These are phyloP conservation scores for Rhadina sibilatrix DNA, from an alignment of 2,113 vertebrate species.

Conservation along the genomic window DNA sequence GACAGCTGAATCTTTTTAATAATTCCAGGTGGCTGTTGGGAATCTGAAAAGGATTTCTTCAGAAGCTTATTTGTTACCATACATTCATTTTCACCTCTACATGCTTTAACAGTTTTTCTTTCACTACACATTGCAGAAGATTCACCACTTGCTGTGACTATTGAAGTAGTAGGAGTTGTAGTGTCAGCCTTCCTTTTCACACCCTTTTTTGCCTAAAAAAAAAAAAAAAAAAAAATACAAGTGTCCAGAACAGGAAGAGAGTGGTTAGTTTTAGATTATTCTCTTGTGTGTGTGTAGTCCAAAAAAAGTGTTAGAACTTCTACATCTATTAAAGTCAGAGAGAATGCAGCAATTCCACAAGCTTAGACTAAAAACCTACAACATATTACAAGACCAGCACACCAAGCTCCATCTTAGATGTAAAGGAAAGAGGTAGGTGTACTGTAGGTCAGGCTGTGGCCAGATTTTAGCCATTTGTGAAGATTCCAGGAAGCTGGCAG, in stretches of 20 bases:
- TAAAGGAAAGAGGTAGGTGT: neutral
- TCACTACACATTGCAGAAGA: conserved; percentile 31
- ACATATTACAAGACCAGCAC: neutral
- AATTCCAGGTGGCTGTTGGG: conserved; percentile 60
- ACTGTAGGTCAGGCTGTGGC: neutral
- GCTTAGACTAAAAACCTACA: neutral
- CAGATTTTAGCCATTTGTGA: neutral
- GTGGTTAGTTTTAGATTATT: neutral
- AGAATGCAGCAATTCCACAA: neutral
- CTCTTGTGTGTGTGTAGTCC: neutral
- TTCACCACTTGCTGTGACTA: conserved; percentile 54
- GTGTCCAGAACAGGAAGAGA: neutral
- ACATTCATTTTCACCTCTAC: conserved; percentile 48
- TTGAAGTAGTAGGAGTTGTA: conserved; percentile 68
- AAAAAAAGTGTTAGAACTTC: neutral
- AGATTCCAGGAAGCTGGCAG: neutral
- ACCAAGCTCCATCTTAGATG: neutral
- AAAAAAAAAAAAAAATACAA: neutral
- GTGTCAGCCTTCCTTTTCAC: conserved; percentile 88
- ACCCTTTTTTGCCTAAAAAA: conserved; percentile 77
- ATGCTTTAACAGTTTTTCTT: conserved; percentile 53
- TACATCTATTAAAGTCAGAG: neutral
- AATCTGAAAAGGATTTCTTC: conserved; percentile 73
- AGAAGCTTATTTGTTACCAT: conserved; percentile 70
- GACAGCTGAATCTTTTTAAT: conserved; percentile 65